These are phyloP conservation scores for Myathropa florea DNA, from an alignment of 2,888 invertebrate species.

Conservation along the genomic window DNA sequence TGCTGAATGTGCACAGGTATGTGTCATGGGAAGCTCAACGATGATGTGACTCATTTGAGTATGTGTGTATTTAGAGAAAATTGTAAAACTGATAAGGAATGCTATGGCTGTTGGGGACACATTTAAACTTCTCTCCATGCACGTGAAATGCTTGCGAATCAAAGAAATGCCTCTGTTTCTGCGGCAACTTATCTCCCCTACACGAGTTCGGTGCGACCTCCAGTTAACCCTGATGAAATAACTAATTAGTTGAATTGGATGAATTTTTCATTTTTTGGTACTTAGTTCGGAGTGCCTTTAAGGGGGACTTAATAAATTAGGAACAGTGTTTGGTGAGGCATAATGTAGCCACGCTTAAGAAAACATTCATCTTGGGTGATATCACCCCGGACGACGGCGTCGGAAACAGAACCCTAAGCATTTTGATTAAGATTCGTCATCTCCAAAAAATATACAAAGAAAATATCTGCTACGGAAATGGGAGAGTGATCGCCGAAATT, in stretches of 20 bases:
- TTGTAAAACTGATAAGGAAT: neutral
- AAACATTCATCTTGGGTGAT: neutral
- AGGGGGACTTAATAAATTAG: neutral
- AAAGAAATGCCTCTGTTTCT: neutral
- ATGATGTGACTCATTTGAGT: too few species aligned
- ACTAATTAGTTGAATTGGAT: neutral
- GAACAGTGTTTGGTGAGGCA: neutral
- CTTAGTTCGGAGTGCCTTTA: neutral
- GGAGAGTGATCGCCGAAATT: neutral
- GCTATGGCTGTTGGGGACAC: neutral
- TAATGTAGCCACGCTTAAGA: neutral
- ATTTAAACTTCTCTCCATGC: too few species aligned
- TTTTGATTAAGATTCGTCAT: neutral
- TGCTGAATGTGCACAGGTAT: neutral
- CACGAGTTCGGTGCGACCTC: neutral
- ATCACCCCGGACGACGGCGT: neutral
- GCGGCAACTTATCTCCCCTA: neutral
- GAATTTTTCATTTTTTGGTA: neutral
- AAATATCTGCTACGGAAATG: neutral
- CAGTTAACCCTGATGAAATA: constrained; percentile 2
- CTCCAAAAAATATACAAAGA: neutral
- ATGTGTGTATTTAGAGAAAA: neutral
- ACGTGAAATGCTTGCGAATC: neutral
- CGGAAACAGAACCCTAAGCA: neutral
- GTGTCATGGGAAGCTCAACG: neutral